Conservation (phyloP, 2,888 invertebrate genomes). For the Epistrophe grossulariae region DNA sequence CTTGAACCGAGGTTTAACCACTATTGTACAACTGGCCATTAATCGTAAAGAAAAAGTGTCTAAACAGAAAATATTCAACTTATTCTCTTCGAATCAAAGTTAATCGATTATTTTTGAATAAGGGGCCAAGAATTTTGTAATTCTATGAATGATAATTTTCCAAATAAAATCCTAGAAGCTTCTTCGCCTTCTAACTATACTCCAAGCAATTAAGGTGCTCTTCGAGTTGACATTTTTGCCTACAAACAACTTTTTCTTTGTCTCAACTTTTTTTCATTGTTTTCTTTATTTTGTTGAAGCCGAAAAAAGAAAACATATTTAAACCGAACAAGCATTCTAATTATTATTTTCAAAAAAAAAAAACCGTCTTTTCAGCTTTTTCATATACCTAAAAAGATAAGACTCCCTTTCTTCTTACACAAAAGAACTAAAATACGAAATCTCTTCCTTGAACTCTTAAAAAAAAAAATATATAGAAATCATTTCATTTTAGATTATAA, state of each 20-base stretch:
- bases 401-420: background rate
- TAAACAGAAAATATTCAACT: too few species aligned
- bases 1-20: too few species aligned
- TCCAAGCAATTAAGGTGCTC: background rate
- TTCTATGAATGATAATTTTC: too few species aligned
- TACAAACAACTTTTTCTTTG: background rate
- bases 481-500: background rate
- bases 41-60: too few species aligned
- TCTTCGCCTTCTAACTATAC: background rate
- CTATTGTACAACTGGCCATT: too few species aligned
- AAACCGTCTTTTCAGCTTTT: background rate
- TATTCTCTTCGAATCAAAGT: too few species aligned
- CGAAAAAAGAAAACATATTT: background rate
- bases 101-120: too few species aligned
- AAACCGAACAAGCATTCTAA: background rate
- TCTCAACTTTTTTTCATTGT: background rate
- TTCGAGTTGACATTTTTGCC: background rate
- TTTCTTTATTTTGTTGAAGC: background rate
- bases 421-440: background rate
- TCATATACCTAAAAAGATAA: background rate
- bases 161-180: too few species aligned
- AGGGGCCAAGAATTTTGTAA: too few species aligned
- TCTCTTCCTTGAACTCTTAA: constrained; percentile 5
- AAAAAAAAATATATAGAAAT: background rate
- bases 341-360: background rate